Percentiles rank a stretch among this genome's conserved stretches.
phyloP scores from a whole-genome alignment of 35 echinoderm and acorn worm genomes.

The Diadema setosum region DNA sequence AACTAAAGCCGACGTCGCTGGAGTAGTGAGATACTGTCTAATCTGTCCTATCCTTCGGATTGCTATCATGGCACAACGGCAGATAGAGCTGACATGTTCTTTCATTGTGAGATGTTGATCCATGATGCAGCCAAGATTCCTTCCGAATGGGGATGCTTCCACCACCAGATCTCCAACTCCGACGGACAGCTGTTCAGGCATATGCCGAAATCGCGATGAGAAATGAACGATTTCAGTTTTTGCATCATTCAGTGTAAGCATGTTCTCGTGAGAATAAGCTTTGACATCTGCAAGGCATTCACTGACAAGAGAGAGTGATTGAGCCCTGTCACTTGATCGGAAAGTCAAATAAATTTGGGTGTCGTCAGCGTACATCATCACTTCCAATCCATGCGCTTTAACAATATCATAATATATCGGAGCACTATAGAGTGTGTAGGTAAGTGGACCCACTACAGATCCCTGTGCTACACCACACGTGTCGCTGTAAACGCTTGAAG shows the following conservation, averaged over 20 bases:
- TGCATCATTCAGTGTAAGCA: background rate
- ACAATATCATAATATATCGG: background rate
- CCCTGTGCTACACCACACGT: background rate
- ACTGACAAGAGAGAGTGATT: no score
- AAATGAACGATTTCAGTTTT: background rate
- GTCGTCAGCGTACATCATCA: conserved; percentile 12
- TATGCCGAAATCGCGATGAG: no score
- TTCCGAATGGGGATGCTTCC: background rate
- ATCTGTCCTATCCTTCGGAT: background rate
- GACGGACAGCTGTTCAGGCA: no score
- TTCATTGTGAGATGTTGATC: background rate
- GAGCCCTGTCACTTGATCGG: background rate
- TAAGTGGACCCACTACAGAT: background rate
- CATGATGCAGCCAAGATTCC: background rate
- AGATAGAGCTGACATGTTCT: background rate
- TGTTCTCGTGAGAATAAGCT: background rate
- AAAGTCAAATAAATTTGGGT: background rate
- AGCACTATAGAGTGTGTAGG: no score
- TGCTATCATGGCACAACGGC: background rate
- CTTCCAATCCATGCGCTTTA: background rate
- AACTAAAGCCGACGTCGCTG: no score
- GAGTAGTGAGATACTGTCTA: background rate
- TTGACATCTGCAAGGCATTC: no score
- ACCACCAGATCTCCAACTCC: no score
- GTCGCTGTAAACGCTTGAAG: background rate